phyloP scores from a whole-genome alignment of 37 sponge, comb jelly and placozoan genomes.

The Oopsacas minuta region DNA sequence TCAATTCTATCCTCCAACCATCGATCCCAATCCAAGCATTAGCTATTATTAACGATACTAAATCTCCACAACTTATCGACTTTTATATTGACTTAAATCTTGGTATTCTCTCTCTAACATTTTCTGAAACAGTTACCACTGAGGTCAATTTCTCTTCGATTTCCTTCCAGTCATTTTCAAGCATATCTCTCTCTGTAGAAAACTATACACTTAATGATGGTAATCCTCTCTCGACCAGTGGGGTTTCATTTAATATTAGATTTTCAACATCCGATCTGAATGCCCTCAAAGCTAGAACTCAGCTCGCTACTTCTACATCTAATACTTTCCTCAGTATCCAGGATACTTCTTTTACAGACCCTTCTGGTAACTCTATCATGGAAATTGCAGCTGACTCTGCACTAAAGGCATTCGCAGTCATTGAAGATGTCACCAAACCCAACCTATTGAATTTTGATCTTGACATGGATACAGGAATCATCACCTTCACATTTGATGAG shows the following conservation, averaged over 20 bases:
- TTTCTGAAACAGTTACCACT: constrained; percentile 26
- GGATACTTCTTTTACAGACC: not conserved
- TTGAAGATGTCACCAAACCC: not conserved
- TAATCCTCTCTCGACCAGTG: not conserved
- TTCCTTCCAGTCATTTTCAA: not conserved
- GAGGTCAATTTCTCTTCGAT: not conserved
- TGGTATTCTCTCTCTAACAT: constrained; percentile 4
- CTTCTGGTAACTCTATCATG: not conserved
- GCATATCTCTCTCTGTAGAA: not conserved
- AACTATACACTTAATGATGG: constrained; percentile 29
- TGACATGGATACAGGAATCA: constrained; percentile 20
- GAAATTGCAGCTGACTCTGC: not conserved
- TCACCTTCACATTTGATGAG: not conserved
- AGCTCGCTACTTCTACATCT: not conserved
- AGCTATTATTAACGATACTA: not conserved
- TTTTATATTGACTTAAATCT: constrained; percentile 14
- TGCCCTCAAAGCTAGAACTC: not conserved
- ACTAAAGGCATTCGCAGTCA: not conserved
- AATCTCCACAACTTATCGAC: not conserved
- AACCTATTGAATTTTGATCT: constrained; percentile 14
- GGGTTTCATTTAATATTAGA: not conserved
- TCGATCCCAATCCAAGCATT: constrained; percentile 22
- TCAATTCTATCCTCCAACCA: constrained; percentile 19
- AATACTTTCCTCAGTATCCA: not conserved
- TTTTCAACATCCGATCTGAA: constrained; percentile 3